Base-by-base conservation (phyloP, 2,797 vertebrate species). In the Synanceia verrucosa region DNA sequence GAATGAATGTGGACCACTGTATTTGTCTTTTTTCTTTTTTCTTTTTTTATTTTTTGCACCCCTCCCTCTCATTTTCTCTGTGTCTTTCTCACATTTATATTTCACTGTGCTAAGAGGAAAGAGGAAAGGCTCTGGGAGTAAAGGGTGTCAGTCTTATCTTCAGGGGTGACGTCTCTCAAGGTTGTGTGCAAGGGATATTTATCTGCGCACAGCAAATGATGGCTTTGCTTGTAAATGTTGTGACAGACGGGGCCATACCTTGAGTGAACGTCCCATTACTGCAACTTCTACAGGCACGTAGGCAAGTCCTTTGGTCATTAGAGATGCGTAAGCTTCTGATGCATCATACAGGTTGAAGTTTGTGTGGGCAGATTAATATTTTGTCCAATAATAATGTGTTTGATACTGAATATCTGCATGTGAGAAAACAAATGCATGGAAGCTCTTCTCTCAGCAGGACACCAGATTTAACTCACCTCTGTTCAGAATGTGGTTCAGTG, bases 1-100 rank as follows among this genome's bases (percentile, higher is more conserved):
- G 62, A 81, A 90, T 82, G 66, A 82, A 86, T 88, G 70, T 78
- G 66, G 36, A 83, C 77, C 83, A 70, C 24, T 51, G 47, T 60
- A n/a, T n/a, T n/a, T n/a, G n/a, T n/a, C n/a, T n/a, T n/a, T n/a
- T n/a, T n/a, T n/a, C n/a, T n/a, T n/a, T n/a, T n/a, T 53, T 79
- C 59, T 61, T 16, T n/a, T 2, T 48, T 58, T 65, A 58, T 71
- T 58, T 46, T n/a, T 44, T 14, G 11, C 19, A 57, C 33, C 34
- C 53, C 31, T 24, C 18, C 41, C 41, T 74, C 39, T 41, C 18
- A 4, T 79, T 37, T 33, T 24, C 37, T 78, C 74, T 69, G 18
- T 76, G 13, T 57, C 43, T 67, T 14, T 72, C 23, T 61, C 8
- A 8, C 39, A 62, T 72, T 81, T 70, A 29, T 81, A 11, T 84